Evolutionary conservation across 2,113 vertebrate species (phyloP), one percentile per base, ranked within the genome.

Genomic region (Percopsis transmontana): DNA sequence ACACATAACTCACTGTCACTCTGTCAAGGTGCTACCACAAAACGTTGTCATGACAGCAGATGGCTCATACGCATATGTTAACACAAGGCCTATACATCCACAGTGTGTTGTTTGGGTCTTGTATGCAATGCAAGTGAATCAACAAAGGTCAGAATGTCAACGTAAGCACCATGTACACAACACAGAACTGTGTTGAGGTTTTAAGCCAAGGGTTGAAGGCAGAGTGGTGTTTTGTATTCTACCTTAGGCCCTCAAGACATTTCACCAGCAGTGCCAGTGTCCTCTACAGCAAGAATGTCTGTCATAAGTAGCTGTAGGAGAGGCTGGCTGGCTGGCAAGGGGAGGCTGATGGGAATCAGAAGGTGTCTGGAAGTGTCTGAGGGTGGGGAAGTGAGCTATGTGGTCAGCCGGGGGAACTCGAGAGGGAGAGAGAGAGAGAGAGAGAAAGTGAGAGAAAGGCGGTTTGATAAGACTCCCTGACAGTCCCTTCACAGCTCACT

Each of bases 401-500:
- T 6, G 18, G 47, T 48, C 20, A 39, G 44, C 19, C 15, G 23
- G 47, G 16, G 24, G 9, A n/a, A 24, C 21, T n/a, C 24, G 44
- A 38, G 44, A 39, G 48, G 58, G 40, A 58, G 42, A 47, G 4
- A 39, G 62, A 56, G 40, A 58, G 55, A 48, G 53, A 11, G 20
- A 44, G 59, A 42, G 4, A 39, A 57, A 56, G 40, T 56, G 55
- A 48, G 53, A 11, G 20, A 44, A 56, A 42, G 7, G 21, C 86
- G 58, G 55, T 67, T 84, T 79, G 72, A 74, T 15, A 0, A 77
- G 23, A 10, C 68, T 86, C 85, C 89, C 79, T 85, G 81, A 90
- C 84, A 88, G 82, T 91, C 84, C 82, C 82, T 77, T 86, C 83
- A 86, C 56, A 42, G 79, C 72, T 87, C 58, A 24, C 27, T 52